Conservation (phyloP, 2,888 invertebrate genomes). For the Alentia gelatinosa region DNA sequence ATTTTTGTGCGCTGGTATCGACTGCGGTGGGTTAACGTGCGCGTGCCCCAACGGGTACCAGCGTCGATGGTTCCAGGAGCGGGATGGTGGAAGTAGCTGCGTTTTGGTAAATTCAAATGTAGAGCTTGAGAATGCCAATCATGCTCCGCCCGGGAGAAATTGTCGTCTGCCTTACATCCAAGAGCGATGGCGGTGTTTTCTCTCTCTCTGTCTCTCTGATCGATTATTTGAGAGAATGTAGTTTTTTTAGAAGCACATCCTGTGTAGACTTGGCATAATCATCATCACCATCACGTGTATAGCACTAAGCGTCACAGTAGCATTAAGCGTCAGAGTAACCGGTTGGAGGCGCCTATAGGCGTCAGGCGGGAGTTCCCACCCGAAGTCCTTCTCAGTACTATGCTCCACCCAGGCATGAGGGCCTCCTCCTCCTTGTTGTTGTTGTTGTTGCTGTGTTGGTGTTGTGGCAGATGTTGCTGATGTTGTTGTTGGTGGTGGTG, state of each 20-base stretch:
- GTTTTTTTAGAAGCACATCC: neutral
- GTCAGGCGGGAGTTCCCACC: neutral
- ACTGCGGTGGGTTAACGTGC: neutral
- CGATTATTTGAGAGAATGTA: neutral
- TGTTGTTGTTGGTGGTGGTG: neutral
- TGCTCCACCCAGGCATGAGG: neutral
- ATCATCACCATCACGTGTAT: too few relatives aligned
- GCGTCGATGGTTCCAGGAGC: neutral
- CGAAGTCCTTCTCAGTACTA: neutral
- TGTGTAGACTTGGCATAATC: too few relatives aligned
- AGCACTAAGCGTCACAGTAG: too few relatives aligned
- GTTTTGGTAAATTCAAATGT: too few relatives aligned
- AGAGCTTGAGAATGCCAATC: too few relatives aligned
- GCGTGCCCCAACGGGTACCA: neutral
- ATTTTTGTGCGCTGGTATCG: neutral
- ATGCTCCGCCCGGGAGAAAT: too few relatives aligned
- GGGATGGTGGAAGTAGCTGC: too few relatives aligned
- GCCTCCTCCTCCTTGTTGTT: neutral
- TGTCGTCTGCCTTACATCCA: too few relatives aligned
- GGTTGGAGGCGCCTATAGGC: neutral
- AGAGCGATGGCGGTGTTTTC: neutral
- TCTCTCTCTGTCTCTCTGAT: neutral
- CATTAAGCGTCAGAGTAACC: too few relatives aligned
- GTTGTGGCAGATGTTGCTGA: neutral
- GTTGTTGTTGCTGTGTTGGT: neutral